These are phyloP conservation scores for Tethya wilhelma DNA, from an alignment of 37 sponge, comb jelly and placozoan species.

Conservation along the genomic window DNA sequence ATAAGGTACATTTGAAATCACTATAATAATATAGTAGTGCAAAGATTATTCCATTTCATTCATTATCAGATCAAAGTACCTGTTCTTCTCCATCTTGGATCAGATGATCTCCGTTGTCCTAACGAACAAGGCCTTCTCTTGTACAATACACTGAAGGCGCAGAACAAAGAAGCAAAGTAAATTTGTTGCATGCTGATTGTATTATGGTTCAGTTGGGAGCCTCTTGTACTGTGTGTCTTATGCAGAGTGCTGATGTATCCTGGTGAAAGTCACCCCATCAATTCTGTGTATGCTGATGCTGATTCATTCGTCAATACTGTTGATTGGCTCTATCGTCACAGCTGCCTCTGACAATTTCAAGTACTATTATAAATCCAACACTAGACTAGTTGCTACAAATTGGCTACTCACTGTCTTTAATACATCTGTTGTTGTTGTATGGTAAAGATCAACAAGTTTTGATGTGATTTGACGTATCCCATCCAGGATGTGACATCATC, in stretches of 20 bases:
- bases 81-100: slow-evolving; percentile 61
- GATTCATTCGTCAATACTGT: slow-evolving; percentile 81
- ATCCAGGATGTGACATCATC: too few species aligned
- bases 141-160: slow-evolving; percentile 68
- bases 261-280: slow-evolving; percentile 78
- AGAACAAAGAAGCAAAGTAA: slow-evolving; percentile 65
- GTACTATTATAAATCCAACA: background rate
- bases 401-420: background rate
- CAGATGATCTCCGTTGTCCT: slow-evolving; percentile 60
- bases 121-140: slow-evolving; percentile 57
- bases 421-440: background rate
- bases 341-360: background rate
- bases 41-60: too few species aligned
- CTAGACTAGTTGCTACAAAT: background rate
- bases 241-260: slow-evolving; percentile 79
- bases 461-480: too few species aligned
- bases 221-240: too few species aligned
- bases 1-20: slow-evolving; percentile 73
- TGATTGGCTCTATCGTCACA: slow-evolving; percentile 64
- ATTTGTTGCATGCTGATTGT: background rate
- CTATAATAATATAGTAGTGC: too few species aligned
- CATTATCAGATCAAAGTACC: slow-evolving; percentile 61
- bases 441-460: background rate
- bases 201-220: background rate
- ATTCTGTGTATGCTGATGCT: slow-evolving; percentile 66